phyloP scores from a whole-genome alignment of 2,888 invertebrate species.

The Amorpha juglandis region DNA sequence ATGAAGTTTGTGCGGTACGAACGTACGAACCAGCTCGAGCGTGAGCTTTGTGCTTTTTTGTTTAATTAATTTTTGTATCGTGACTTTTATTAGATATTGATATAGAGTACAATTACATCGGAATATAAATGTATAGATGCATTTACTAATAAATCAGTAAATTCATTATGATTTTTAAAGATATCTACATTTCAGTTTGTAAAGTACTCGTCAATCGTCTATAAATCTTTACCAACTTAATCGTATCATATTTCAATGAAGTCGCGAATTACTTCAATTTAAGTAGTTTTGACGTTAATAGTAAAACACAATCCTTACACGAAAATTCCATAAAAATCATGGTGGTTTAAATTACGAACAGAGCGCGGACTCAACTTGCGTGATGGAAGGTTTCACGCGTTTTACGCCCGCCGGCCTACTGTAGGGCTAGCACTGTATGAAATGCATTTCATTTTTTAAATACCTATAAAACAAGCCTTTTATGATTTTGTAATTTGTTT shows the following conservation, averaged over 20 bases:
- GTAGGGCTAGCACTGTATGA: slow-evolving; percentile 48
- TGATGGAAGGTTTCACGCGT: slow-evolving; percentile 69
- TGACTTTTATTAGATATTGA: not conserved
- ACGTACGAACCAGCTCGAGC: slow-evolving; percentile 43
- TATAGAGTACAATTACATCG: not conserved
- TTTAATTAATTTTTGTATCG: slow-evolving; percentile 18
- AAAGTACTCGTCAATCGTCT: too few relatives aligned
- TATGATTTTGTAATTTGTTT: too few relatives aligned
- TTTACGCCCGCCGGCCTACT: slow-evolving; percentile 53
- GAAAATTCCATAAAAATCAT: slow-evolving; percentile 35
- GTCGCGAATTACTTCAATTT: slow-evolving; percentile 10
- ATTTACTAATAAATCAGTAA: too few relatives aligned
- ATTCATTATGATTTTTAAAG: not conserved
- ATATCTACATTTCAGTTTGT: not conserved
- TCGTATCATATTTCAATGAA: not conserved
- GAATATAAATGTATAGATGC: not conserved
- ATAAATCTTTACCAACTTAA: not conserved
- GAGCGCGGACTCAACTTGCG: slow-evolving; percentile 45
- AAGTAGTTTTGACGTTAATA: not conserved
- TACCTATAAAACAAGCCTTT: too few relatives aligned
- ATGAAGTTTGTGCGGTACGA: slow-evolving; percentile 52
- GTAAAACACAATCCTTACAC: slow-evolving; percentile 10
- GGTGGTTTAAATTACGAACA: slow-evolving; percentile 54
- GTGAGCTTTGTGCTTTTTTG: slow-evolving; percentile 34
- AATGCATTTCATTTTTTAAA: not conserved